Evolutionary conservation across 1,140 invertebrate genomes (phyloP), one percentile per base, ranked within the genome.

Genomic region (Gryon sp.): DNA sequence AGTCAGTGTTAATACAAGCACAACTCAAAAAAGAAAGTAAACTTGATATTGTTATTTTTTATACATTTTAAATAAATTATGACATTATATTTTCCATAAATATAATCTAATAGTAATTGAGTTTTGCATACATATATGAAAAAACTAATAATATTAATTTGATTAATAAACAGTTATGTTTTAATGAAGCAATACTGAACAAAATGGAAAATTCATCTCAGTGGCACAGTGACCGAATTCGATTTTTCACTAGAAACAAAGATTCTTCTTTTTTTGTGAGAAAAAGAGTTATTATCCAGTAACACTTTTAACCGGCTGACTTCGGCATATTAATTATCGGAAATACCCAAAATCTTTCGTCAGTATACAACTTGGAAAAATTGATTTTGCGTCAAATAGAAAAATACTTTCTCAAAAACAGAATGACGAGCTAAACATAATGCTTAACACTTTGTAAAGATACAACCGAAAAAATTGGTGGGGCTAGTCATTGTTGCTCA

Each of bases 401-500:
- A 19, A 68, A n/a, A 30, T 50, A 20, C 46, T 46, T 70, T 76
- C 48, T 32, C 32, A 52, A 60, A 63, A 53, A 45, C 24, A 38
- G 19, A 34, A 36, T 57, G 52, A 50, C 8, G 19, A 14, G 26
- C 19, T 5, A 18, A 15, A 20, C 30, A 72, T 46, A 72, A 77
- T 77, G 41, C 8, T 18, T 32, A 16, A 28, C 43, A 52, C 5
- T 60, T 69, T 48, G 65, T 69, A 22, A 48, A 59, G 40, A 36
- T 18, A 65, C 7, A 20, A 20, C 46, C 3, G 19, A 65, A 34
- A 28, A 50, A 59, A 66, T 75, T 62, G 62, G 18, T 26, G 40
- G 48, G 38, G 74, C 62, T 45, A 52, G 22, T 74, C 57, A 83
- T 86, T 87, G 86, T 88, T 88, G 87, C 84, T 85, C 86, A 87